Evolutionary conservation across 2,888 invertebrate species (phyloP).

Genomic region (Stenchaetothrips biformis): DNA sequence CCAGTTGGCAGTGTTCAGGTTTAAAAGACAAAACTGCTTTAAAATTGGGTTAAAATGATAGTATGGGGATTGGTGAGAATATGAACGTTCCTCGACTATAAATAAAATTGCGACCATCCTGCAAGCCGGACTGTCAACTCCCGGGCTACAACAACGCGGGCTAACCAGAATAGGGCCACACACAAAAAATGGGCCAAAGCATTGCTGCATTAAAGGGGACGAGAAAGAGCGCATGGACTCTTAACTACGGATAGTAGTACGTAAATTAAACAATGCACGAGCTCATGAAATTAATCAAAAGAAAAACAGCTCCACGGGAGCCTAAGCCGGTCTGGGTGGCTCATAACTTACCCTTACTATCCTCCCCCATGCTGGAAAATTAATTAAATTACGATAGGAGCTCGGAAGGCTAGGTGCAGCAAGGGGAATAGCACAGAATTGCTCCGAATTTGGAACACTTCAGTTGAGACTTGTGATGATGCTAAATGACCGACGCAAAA

Average conservation of each 20-base stretch:
- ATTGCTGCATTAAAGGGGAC: neutral
- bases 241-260: neutral
- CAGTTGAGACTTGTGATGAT: neutral
- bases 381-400: neutral
- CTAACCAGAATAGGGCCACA: neutral
- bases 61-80: neutral
- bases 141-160: too few species aligned
- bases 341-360: constrained; percentile 28
- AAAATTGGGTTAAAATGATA: neutral
- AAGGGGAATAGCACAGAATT: too few species aligned
- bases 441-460: too few species aligned
- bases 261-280: neutral
- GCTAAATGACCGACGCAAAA: neutral
- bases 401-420: neutral
- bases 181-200: neutral
- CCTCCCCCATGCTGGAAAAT: constrained; percentile 28
- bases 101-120: too few species aligned
- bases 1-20: neutral
- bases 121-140: too few species aligned
- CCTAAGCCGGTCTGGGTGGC: neutral
- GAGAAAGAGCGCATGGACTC: neutral
- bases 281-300: neutral
- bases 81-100: too few species aligned
- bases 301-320: neutral
- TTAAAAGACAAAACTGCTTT: too few species aligned